These are phyloP conservation scores for Mus musculus DNA, from an alignment of 2,113 vertebrate species.

Conservation along the genomic window GRCm39 chr12:54892001-54892500, in stretches of 20 bases:
- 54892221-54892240: slow-evolving; percentile 8
- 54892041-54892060: no score
- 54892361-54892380: not conserved
- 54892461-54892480: not conserved
- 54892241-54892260: not conserved
- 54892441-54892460: not conserved
- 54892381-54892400: not conserved
- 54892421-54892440: not conserved
- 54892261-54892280: slow-evolving; percentile 38
- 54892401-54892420: not conserved
- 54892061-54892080: no score
- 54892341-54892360: not conserved
- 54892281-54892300: slow-evolving; percentile 71
- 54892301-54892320: slow-evolving; percentile 45
- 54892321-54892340: slow-evolving; percentile 66
- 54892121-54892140: no score
- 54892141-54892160: no score
- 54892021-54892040: not conserved
- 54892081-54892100: no score
- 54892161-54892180: no score
- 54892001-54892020: slow-evolving; percentile 49
- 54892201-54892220: slow-evolving; percentile 5
- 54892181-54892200: no score
- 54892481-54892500: not conserved
- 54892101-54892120: no score